Base-by-base conservation (phyloP, 2,113 vertebrate species). In the Rallus limicola region DNA sequence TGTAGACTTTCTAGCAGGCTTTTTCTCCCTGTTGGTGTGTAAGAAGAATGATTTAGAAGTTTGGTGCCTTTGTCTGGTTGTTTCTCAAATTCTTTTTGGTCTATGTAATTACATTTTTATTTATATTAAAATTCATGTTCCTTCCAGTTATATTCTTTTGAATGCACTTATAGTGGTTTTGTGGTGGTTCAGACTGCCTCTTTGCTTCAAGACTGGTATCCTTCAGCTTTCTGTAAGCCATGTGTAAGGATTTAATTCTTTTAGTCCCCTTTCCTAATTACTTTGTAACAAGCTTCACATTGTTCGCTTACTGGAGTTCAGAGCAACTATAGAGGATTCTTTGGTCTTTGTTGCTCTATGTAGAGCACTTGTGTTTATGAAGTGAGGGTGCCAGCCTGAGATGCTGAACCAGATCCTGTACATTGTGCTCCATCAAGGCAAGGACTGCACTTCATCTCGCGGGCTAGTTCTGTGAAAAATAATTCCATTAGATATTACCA, bases 321-420 rank as follows among this genome's bases (percentile, higher is more conserved):
- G 23, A 46, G n/a, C 23, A 48, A 15, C 36, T 58, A 12, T 12
- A 42, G 64, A 58, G 24, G 44, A 40, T 87, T n/a, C 34, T 90
- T 87, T 75, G 40, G 19, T 60, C 50, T 69, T 81, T 69, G 25
- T 74, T 78, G 44, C 20, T 85, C 7, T 56, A 52, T 58, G 23
- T 42, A 70, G 46, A 78, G 60, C 38, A 44, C 2, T 64, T 64
- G 14, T 3, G 84, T 70, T 82, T 65, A 38, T 75, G 23, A 75
- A 88, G 42, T 21, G 26, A 26, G 28, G 8, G 42, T 67, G 74
- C 52, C 75, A 58, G 40, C 1, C 0, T 0, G 0, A 80, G 53
- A 44, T 18, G 64, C 78, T 85, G 33, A 60, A 63, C 16, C 31
- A 55, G 17, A 29, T 48, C 26, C 91, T 18, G 0, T 50, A 8